Evolutionary conservation across 2,888 invertebrate species (phyloP).

Genomic region (Ectemnius continuus): DNA sequence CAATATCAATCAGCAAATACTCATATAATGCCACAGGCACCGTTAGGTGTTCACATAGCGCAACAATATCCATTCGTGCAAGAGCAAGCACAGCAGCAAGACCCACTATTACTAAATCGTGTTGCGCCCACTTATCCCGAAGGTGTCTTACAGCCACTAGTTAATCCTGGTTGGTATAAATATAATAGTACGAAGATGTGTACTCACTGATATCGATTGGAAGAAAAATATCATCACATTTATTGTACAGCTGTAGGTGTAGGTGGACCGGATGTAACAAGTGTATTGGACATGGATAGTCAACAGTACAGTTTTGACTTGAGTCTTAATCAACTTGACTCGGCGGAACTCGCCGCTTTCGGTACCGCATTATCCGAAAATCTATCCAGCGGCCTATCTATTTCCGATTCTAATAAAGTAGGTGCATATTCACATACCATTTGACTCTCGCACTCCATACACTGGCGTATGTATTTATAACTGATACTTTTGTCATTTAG

Average conservation of each 20-base stretch:
- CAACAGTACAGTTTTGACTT: constrained; percentile 71
- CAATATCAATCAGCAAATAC: constrained; percentile 48
- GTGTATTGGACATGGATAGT: constrained; percentile 71
- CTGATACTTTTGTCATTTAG: constrained; percentile 37
- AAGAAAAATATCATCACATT: constrained; percentile 34
- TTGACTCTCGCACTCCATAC: too few relatives aligned
- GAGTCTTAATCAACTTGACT: constrained; percentile 74
- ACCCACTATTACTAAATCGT: constrained; percentile 52
- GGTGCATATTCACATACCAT: constrained; percentile 12
- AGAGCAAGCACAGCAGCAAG: constrained; percentile 43
- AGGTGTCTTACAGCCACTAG: constrained; percentile 42
- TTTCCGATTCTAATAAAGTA: constrained; percentile 75
- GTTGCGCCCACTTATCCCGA: constrained; percentile 50
- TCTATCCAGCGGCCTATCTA: constrained; percentile 78
- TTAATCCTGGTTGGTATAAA: constrained; percentile 54
- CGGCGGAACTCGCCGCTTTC: constrained; percentile 76
- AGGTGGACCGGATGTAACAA: constrained; percentile 63
- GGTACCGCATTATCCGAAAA: constrained; percentile 78
- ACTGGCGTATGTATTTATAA: not conserved
- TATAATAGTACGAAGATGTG: not conserved
- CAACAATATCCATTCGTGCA: constrained; percentile 49
- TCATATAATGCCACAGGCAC: constrained; percentile 45
- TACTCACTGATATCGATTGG: constrained; percentile 1
- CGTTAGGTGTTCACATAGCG: constrained; percentile 28
- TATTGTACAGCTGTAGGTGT: constrained; percentile 45